Base-by-base conservation (phyloP, 1,140 invertebrate species). In the Copidosoma floridanum region DNA sequence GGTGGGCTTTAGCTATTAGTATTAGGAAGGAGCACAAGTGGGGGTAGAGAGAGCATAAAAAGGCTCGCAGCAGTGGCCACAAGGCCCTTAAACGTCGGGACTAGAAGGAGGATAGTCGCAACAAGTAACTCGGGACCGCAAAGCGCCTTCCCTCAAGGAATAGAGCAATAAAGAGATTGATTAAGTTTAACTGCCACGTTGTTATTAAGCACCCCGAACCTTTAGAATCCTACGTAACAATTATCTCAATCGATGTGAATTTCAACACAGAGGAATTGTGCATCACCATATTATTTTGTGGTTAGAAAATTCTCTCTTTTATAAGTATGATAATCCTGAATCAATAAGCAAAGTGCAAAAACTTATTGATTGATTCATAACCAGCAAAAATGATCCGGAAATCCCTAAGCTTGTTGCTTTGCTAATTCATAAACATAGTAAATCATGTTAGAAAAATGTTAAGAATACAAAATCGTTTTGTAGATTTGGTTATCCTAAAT, bases 161-260 rank as follows among this genome's bases (percentile, higher is more conserved):
- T n/a, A n/a, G n/a, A n/a, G n/a, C n/a, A n/a, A n/a, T n/a, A n/a
- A n/a, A n/a, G n/a, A n/a, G n/a, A n/a, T n/a, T n/a, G n/a, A n/a
- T n/a, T n/a, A n/a, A n/a, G n/a, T n/a, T n/a, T n/a, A n/a, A n/a
- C n/a, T n/a, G n/a, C n/a, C n/a, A n/a, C n/a, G n/a, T n/a, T n/a
- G n/a, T n/a, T n/a, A n/a, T n/a, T n/a, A n/a, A n/a, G n/a, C n/a
- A n/a, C n/a, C n/a, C n/a, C n/a, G n/a, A n/a, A n/a, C n/a, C n/a
- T n/a, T n/a, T n/a, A n/a, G n/a, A n/a, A n/a, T n/a, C n/a, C n/a
- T n/a, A n/a, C n/a, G n/a, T n/a, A n/a, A n/a, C n/a, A n/a, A n/a
- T n/a, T n/a, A n/a, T n/a, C n/a, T n/a, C n/a, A n/a, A 65, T 41
- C 60, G 72, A 67, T 75, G 77, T 65, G 80, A 78, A 73, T 82